Conservation (phyloP, 2,113 vertebrate genomes). For the Hypanus sabinus region DNA sequence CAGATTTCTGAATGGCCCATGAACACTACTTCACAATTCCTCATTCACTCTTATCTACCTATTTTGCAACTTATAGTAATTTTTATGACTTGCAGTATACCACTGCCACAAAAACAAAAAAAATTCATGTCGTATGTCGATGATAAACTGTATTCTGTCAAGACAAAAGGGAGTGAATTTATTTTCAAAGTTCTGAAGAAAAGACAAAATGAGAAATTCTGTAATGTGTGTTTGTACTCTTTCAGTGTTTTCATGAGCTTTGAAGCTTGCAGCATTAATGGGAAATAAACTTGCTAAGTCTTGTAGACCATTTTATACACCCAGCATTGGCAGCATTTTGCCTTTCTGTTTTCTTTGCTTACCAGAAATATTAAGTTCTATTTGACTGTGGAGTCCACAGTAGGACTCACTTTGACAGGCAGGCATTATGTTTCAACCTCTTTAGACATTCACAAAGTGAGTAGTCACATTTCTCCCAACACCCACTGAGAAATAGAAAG, state of each 20-base stretch:
- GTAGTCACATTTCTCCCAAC: slow-evolving; percentile 27
- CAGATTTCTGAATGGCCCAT: too few relatives aligned
- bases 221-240: not conserved
- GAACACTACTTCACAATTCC: too few relatives aligned
- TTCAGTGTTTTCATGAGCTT: not conserved
- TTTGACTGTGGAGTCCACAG: slow-evolving; percentile 31
- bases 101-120: too few relatives aligned
- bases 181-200: not conserved
- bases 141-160: not conserved
- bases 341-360: slow-evolving; percentile 26
- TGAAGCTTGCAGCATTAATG: not conserved
- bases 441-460: slow-evolving; percentile 29
- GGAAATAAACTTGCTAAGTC: not conserved
- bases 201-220: not conserved
- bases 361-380: slow-evolving; percentile 27
- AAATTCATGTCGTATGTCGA: too few relatives aligned
- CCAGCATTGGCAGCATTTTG: not conserved
- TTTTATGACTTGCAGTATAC: too few relatives aligned
- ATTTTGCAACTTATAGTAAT: too few relatives aligned
- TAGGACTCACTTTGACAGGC: slow-evolving; percentile 34
- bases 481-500: slow-evolving; percentile 29
- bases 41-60: too few relatives aligned
- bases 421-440: slow-evolving; percentile 32
- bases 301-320: not conserved
- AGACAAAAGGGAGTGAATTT: not conserved